A percentile compares a stretch with the other conserved stretches of the same genome.
These are phyloP conservation scores for Pardosa pseudoannulata DNA, from an alignment of 2,888 invertebrate species.

Conservation along the genomic window DNA sequence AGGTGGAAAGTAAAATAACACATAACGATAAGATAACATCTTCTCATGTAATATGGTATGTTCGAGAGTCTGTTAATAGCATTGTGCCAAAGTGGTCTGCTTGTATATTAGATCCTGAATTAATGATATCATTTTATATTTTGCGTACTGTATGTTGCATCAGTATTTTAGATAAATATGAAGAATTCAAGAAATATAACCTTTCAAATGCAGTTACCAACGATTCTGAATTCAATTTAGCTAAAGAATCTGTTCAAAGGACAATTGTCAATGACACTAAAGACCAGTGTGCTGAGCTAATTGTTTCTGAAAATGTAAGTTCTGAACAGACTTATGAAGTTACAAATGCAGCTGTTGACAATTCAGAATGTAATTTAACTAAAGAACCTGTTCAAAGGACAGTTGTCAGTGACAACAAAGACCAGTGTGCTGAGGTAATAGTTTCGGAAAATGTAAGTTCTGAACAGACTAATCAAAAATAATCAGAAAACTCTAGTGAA, in stretches of 20 bases:
- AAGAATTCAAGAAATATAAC: conserved; percentile 89
- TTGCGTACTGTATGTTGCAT: conserved; percentile 88
- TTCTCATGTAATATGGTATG: conserved; percentile 82
- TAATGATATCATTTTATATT: conserved; percentile 89
- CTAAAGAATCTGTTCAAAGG: no score
- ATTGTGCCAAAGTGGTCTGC: conserved; percentile 81
- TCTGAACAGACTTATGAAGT: no score
- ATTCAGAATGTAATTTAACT: no score
- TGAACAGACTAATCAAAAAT: no score
- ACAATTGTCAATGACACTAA: no score
- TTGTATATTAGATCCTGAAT: conserved; percentile 85
- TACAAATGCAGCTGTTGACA: no score
- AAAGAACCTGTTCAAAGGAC: no score
- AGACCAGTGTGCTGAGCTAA: background rate
- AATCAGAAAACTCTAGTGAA: no score
- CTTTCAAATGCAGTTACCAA: no score
- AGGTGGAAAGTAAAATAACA: conserved; percentile 80
- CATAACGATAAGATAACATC: conserved; percentile 86
- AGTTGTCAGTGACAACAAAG: no score
- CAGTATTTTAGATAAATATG: conserved; percentile 88
- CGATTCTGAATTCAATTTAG: no score
- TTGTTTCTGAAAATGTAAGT: background rate
- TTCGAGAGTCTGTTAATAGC: conserved; percentile 78
- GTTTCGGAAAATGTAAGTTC: no score
- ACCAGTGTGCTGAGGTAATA: background rate